A percentile compares a stretch with the other conserved stretches of the same genome.
Evolutionary conservation across 2,888 invertebrate species (phyloP).

Genomic region (Harpalus rubripes): DNA sequence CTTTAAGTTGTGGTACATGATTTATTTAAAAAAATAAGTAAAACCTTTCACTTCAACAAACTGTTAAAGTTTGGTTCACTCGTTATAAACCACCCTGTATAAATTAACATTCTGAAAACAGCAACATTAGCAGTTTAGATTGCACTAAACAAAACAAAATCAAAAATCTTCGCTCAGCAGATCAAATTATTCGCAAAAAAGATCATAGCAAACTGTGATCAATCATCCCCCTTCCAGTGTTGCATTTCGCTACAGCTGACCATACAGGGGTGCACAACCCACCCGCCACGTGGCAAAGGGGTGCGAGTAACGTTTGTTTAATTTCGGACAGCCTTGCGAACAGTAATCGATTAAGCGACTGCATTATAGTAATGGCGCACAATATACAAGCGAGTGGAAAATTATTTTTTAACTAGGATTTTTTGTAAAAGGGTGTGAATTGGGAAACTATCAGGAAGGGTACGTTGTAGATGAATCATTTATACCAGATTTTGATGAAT

Average conservation of each 20-base stretch:
- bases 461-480: slow-evolving; percentile 29
- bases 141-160: slow-evolving; percentile 25
- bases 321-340: slow-evolving; percentile 47
- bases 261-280: slow-evolving; percentile 36
- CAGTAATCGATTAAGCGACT: slow-evolving; percentile 53
- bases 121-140: neutral
- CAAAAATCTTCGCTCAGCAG: slow-evolving; percentile 12
- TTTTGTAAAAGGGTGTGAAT: slow-evolving; percentile 49
- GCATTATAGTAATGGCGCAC: slow-evolving; percentile 52
- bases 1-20: too few relatives aligned
- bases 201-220: slow-evolving; percentile 53
- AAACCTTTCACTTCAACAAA: too few relatives aligned
- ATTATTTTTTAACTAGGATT: slow-evolving; percentile 64
- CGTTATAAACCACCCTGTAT: too few relatives aligned
- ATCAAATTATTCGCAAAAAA: slow-evolving; percentile 58
- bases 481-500: slow-evolving; percentile 35
- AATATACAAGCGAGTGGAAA: slow-evolving; percentile 54
- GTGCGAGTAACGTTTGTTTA: slow-evolving; percentile 50
- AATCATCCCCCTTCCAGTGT: slow-evolving; percentile 56
- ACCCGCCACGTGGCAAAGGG: slow-evolving; percentile 46
- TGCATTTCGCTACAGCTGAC: slow-evolving; percentile 57
- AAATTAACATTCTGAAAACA: neutral
- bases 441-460: slow-evolving; percentile 6
- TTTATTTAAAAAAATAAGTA: too few relatives aligned
- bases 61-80: too few relatives aligned